phyloP scores from a whole-genome alignment of 2,797 vertebrate species.

The Staurois parvus region DNA sequence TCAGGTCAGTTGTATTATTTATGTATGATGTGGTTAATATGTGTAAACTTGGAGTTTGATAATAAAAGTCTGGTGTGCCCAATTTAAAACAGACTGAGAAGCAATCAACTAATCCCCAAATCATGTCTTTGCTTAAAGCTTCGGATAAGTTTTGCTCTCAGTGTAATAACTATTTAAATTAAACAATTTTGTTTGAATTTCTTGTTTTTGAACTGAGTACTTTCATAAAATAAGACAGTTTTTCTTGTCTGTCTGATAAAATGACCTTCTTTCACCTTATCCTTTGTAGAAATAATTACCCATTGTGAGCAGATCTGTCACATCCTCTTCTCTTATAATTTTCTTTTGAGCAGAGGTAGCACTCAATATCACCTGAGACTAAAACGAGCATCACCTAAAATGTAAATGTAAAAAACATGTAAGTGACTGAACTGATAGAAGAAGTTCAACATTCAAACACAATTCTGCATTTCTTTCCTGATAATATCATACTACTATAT shows the following conservation, averaged over 20 bases:
- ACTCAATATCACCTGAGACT: slow-evolving; percentile 34
- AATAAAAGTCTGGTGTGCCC: not conserved
- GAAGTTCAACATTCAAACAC: not conserved
- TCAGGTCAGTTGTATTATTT: not conserved
- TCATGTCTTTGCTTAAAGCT: not conserved
- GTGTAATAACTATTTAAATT: slow-evolving; percentile 5
- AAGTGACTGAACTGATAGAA: not conserved
- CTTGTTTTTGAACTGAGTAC: not conserved
- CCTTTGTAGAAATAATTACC: slow-evolving; percentile 15
- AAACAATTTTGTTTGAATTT: not conserved
- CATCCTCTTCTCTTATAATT: slow-evolving; percentile 53
- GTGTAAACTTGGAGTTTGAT: not conserved
- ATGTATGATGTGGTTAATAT: not conserved
- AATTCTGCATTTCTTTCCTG: no score
- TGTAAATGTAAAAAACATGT: not conserved
- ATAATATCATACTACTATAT: no score
- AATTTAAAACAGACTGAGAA: not conserved
- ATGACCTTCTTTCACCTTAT: slow-evolving; percentile 5
- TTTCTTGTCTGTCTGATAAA: not conserved
- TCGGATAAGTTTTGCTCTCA: not conserved
- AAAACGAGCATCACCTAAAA: not conserved
- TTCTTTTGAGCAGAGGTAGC: slow-evolving; percentile 24
- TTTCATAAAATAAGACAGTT: not conserved
- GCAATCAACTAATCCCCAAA: not conserved
- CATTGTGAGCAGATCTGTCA: not conserved